These are phyloP conservation scores for Nyctalus aviator DNA, from an alignment of 2,797 vertebrate species.

Conservation along the genomic window DNA sequence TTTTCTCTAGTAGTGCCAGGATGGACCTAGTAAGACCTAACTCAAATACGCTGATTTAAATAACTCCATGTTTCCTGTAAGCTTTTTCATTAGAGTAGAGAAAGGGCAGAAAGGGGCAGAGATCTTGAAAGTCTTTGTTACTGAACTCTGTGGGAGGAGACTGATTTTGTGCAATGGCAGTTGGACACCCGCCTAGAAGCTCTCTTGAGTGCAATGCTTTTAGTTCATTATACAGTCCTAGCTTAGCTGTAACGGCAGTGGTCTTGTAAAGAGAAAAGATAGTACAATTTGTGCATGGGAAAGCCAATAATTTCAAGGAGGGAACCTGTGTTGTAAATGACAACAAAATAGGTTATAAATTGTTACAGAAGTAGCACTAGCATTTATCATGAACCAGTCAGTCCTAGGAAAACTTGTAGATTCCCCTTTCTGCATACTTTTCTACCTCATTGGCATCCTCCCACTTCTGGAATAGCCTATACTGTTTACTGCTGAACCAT, in stretches of 20 bases:
- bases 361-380: not conserved
- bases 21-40: not conserved
- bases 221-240: constrained; percentile 7
- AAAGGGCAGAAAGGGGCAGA: not conserved
- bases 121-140: constrained; percentile 44
- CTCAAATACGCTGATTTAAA: constrained; percentile 3
- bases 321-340: not conserved
- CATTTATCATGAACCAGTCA: not conserved
- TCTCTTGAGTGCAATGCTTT: constrained; percentile 13
- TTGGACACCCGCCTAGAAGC: not conserved
- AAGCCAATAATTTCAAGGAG: constrained; percentile 3
- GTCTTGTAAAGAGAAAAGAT: not conserved
- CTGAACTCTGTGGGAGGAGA: not conserved
- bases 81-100: constrained; percentile 3
- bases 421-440: not conserved
- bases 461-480: constrained; percentile 6
- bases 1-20: not conserved
- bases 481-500: constrained; percentile 39
- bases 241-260: not conserved
- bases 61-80: not conserved
- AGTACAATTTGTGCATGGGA: not conserved
- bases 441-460: not conserved
- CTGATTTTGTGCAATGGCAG: not conserved
- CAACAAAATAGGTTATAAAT: not conserved
- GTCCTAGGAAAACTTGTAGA: not conserved